Conservation (phyloP, 2,888 invertebrate genomes). For the Nemurella pictetii region DNA sequence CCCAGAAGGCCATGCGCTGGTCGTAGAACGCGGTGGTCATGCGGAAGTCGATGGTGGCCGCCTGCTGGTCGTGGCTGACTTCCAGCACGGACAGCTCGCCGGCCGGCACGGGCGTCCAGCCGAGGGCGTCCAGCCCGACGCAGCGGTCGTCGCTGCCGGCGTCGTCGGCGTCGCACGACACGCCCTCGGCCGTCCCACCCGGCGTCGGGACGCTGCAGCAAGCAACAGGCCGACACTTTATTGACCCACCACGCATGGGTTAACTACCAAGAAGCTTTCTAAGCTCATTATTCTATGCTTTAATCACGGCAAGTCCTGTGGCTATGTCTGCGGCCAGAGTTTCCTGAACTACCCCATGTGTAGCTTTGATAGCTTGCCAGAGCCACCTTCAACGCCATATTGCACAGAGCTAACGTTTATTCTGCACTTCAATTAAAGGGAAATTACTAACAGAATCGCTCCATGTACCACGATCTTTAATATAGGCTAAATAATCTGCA, state of each 20-base stretch:
- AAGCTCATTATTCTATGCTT: no score
- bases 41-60: neutral
- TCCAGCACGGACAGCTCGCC: neutral
- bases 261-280: no score
- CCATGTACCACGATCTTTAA: no score
- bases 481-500: no score
- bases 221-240: neutral
- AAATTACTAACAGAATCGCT: neutral
- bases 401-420: no score
- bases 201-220: neutral
- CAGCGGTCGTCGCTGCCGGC: neutral
- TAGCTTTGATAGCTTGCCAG: no score
- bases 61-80: neutral
- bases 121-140: neutral
- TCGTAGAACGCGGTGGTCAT: conserved; percentile 5
- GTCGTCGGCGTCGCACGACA: neutral
- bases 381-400: no score
- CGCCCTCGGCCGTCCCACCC: neutral
- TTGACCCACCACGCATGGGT: no score
- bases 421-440: no score
- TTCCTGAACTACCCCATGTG: no score
- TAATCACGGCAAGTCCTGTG: no score
- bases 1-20: conserved; percentile 23
- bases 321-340: no score
- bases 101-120: neutral